Base-by-base conservation (phyloP, 2,888 invertebrate genomes). In the Sussaba pulchella region DNA sequence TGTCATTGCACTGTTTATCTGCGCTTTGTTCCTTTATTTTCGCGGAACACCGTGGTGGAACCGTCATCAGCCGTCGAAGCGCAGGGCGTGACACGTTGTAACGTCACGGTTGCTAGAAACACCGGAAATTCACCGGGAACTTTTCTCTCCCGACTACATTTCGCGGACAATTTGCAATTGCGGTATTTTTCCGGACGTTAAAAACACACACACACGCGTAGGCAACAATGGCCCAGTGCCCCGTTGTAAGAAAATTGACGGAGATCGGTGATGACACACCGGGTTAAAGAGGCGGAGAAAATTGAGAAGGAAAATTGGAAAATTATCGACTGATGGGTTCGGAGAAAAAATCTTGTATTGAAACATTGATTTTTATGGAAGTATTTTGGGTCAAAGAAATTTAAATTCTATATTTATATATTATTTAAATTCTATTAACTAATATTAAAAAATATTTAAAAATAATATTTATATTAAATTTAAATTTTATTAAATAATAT, bases 41-140 rank as follows among this genome's bases (percentile, higher is more conserved):
- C 50, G 79, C 64, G 45, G 19, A 57, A 64, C 43, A 43, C n/a
- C 69, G 57, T 52, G 19, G 70, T 57, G 47, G 63, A 64, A 74
- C 64, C 31, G 47, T 57, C 73, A 26, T 31, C 31, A 6, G 73
- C 54, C 47, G 47, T 31, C 39, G 66, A 71, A 66, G 74, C 79
- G 69, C 79, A 57, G 74, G 75, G 50, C 79, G 75, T 71, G 74
- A 79, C 70, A 75, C 74, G 63, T 54, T 43, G 47, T 8, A 47
- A 21, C 79, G 79, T 79, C 70, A 79, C 75, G 79, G 57, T 79
- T 19, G 57, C 64, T 74, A 64, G 57, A 54, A 79, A 74, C 61
- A 41, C 75, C 75, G 75, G 79, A 75, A 79, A 71, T 64, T 36
- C 57, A 66, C 24, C 45, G 12, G 41, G 39, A 26, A 39, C 69